A percentile compares a stretch with the other conserved stretches of the same genome.
phyloP scores from a whole-genome alignment of 2,113 vertebrate genomes.

The Quiscalus mexicanus region DNA sequence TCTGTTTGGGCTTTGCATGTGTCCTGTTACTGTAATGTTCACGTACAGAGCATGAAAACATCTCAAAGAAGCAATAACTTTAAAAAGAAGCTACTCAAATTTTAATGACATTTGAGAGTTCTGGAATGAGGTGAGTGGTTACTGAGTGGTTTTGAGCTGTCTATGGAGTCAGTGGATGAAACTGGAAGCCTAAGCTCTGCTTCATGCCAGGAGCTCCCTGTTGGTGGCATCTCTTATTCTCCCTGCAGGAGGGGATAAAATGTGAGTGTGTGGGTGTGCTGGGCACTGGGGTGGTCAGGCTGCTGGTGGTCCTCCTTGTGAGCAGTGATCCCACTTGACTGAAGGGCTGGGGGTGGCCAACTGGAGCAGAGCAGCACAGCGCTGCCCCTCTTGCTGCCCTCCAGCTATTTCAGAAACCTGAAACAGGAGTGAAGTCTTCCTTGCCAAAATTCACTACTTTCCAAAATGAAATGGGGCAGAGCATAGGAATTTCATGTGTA shows the following conservation, averaged over 20 bases:
- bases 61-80: background rate
- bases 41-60: background rate
- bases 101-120: background rate
- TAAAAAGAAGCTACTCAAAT: background rate
- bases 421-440: background rate
- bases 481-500: background rate
- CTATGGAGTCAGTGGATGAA: background rate
- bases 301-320: background rate
- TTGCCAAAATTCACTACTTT: background rate
- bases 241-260: background rate
- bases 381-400: background rate
- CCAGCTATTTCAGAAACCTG: background rate
- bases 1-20: fast-evolving
- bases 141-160: background rate
- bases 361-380: background rate
- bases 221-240: background rate
- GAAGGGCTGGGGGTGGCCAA: background rate
- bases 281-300: fast-evolving
- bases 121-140: background rate
- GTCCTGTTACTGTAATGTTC: background rate
- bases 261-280: background rate
- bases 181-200: background rate
- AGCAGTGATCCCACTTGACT: background rate
- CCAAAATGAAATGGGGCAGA: background rate
- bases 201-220: background rate